phyloP scores from a whole-genome alignment of 2,888 invertebrate genomes.

The Pseudolycoriella hygida region DNA sequence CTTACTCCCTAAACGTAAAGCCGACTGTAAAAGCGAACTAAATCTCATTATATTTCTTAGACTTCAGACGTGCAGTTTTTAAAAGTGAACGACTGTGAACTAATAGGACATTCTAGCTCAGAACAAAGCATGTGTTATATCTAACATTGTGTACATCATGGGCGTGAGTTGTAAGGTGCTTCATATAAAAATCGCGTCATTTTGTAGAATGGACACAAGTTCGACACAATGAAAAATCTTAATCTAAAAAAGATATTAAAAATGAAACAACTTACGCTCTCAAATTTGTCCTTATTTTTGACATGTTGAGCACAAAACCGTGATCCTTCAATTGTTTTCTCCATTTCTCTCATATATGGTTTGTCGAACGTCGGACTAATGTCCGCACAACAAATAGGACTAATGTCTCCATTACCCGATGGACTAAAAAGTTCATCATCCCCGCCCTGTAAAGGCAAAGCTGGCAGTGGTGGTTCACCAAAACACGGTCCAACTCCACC shows the following conservation, averaged over 20 bases:
- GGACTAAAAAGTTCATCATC: conserved; percentile 74
- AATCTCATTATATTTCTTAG: too few relatives aligned
- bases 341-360: conserved; percentile 67
- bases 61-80: too few relatives aligned
- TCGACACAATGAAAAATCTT: neutral
- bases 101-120: too few relatives aligned
- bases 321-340: conserved; percentile 82
- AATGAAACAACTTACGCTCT: conserved; percentile 54
- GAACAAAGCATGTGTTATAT: too few relatives aligned
- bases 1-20: too few relatives aligned
- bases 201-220: too few relatives aligned
- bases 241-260: neutral
- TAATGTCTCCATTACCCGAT: conserved; percentile 35
- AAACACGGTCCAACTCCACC: conserved; percentile 42
- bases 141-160: too few relatives aligned
- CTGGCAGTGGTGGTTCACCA: conserved; percentile 48
- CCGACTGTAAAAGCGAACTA: too few relatives aligned
- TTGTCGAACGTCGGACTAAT: conserved; percentile 68
- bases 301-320: conserved; percentile 91
- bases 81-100: too few relatives aligned
- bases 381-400: conserved; percentile 38
- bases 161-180: too few relatives aligned
- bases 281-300: conserved; percentile 86
- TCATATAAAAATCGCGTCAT: too few relatives aligned
- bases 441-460: conserved; percentile 52